Evolutionary conservation across 1,140 invertebrate species (phyloP), one percentile per base, ranked within the genome.

Genomic region (Portunus trituberculatus): DNA sequence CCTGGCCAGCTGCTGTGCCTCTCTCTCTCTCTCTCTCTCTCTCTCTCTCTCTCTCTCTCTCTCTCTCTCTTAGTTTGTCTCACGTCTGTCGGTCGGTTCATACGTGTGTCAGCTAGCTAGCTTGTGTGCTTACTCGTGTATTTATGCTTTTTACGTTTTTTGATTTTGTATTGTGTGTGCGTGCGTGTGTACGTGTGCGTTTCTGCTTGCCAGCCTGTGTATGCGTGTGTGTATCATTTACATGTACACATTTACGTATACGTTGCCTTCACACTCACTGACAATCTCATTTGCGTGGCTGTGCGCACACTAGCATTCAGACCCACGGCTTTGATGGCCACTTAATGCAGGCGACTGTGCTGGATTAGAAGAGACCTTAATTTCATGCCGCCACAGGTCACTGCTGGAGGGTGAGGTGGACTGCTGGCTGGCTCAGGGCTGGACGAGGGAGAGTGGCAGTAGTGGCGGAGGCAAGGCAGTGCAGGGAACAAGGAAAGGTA

Each of bases 1-100:
- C 67, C 67, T 76, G 67, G 67, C 67, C 67, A 76, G 67, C 67
- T 76, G 67, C 67, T 76, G 67, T 76, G 67, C 67, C 67, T 89
- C 87, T 89, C 87, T 89, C 87, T 89, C 87, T 89, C 45, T 89
- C 87, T 89, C 87, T 89, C 87, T 89, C 87, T 89, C 87, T 89
- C 87, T 89, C 87, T 89, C 87, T 31, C 39, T 46, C 32, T 46
- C 87, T 31, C 16, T 67, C 67, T 92, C 91, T 31, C 8, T 29
- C 67, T 59, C n/a, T 76, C 31, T 76, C 31, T 29, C 28, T 16
- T n/a, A 1, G 14, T 32, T 20, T n/a, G 3, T 25, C 7, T 3
- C n/a, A 10, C 46, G 6, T 88, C 20, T 39, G 31, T 88, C 32
- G 29, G 25, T 88, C 14, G 0, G 25, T 88, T 14, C 31, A 2